Base-by-base conservation (phyloP, 2,888 invertebrate genomes). In the Hoplodrina ambigua region DNA sequence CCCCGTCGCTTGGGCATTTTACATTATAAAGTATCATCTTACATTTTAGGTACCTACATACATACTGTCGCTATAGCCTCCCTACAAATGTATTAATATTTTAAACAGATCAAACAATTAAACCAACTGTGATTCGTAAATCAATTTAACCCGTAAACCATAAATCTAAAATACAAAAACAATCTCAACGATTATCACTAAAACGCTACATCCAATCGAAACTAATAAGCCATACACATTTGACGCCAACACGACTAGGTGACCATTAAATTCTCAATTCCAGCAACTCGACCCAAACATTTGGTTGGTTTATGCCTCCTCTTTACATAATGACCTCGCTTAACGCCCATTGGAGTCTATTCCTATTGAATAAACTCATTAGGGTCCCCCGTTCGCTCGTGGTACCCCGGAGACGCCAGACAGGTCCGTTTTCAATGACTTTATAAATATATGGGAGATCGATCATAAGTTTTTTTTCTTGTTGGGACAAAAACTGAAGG, bases 301-400 rank as follows among this genome's bases (percentile, higher is more conserved):
- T 74, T 50, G 6, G 59, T 63, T 76, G 71, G 78, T 77, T 81
- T 82, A 80, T 76, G 58, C 17, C 50, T 7, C 56, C 81, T 72
- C 75, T 84, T 80, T 75, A 80, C 70, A 74, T 83, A 84, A 84
- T 80, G 73, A 70, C 81, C 65, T 37, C 83, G 72, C 70, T 83
- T 81, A 79, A 67, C 75, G 75, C 64, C 72, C 72, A 79, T 69
- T 77, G 64, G 69, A 77, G 74, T 79, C 79, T 83, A 79, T 83
- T 83, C 72, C 80, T 74, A 75, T 82, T 79, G 81, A 82, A 84
- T 84, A 83, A 77, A 75, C 81, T 80, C 84, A 84, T 84, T 84
- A 83, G 74, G 72, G 77, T 54, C 50, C 50, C 50, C 72, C 69
- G 78, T 82, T 84, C 77, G 75, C 8, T 67, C 60, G 56, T 59